These are phyloP conservation scores for Cinara cedri DNA, from an alignment of 2,888 invertebrate genomes.

Conservation along the genomic window DNA sequence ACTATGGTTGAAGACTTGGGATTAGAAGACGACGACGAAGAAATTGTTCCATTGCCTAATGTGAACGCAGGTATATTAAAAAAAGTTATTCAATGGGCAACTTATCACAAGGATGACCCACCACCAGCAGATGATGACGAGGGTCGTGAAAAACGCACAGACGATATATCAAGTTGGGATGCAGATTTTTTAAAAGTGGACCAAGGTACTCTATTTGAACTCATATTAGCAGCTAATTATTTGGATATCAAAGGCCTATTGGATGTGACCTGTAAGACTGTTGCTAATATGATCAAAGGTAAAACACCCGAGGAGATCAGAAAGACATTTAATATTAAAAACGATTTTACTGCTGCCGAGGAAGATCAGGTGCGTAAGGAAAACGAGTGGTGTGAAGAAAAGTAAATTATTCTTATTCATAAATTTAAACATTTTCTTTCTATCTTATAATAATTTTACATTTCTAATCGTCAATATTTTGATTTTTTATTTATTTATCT, in stretches of 20 bases:
- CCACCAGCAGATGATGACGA: slow-evolving; percentile 92
- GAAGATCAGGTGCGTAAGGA: slow-evolving; percentile 98
- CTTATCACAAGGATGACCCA: slow-evolving; percentile 93
- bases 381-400: slow-evolving; percentile 93
- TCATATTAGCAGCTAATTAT: slow-evolving; percentile 83
- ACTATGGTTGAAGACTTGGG: slow-evolving; percentile 93
- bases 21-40: slow-evolving; percentile 91
- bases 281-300: slow-evolving; percentile 98
- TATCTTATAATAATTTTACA: slow-evolving; percentile 13
- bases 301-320: slow-evolving; percentile 97
- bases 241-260: slow-evolving; percentile 93
- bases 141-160: slow-evolving; percentile 96
- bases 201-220: slow-evolving; percentile 71
- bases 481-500: slow-evolving; percentile 15
- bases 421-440: neutral
- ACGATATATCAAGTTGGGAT: slow-evolving; percentile 99
- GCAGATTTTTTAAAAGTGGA: slow-evolving; percentile 98
- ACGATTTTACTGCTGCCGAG: slow-evolving; percentile 93
- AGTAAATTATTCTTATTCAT: slow-evolving; percentile 62
- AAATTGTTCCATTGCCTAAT: slow-evolving; percentile 94
- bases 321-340: slow-evolving; percentile 96
- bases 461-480: neutral
- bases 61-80: slow-evolving; percentile 95
- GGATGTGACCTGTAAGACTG: slow-evolving; percentile 98
- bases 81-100: slow-evolving; percentile 93